phyloP scores from a whole-genome alignment of 2,888 invertebrate species.

The Conomelus anceps region DNA sequence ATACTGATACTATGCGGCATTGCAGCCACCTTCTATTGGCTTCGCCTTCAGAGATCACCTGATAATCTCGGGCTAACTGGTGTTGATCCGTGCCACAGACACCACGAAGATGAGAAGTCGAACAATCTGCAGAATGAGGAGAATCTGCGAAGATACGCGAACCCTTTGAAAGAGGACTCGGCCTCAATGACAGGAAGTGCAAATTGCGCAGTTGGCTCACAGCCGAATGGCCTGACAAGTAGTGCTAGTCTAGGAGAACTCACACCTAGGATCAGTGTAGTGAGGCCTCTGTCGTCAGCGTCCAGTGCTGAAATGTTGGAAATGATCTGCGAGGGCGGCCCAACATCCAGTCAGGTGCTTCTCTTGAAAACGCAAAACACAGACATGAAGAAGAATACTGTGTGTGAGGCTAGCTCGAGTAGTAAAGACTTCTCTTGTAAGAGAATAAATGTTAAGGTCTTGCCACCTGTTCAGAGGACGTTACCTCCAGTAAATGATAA shows the following conservation, averaged over 20 bases:
- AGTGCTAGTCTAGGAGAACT: constrained; percentile 33
- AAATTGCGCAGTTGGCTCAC: constrained; percentile 24
- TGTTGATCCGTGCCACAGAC: constrained; percentile 28
- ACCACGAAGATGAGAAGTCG: constrained; percentile 76
- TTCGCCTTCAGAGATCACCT: constrained; percentile 44
- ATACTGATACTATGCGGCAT: constrained; percentile 44
- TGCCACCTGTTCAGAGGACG: constrained; percentile 32
- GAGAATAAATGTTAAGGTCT: constrained; percentile 51
- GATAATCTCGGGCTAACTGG: constrained; percentile 43
- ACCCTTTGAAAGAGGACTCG: constrained; percentile 59
- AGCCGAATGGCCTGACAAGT: constrained; percentile 19
- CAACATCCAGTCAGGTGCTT: constrained; percentile 51
- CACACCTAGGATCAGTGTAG: constrained; percentile 42
- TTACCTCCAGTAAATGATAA: constrained; percentile 26
- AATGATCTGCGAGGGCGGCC: constrained; percentile 51
- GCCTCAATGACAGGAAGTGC: constrained; percentile 36
- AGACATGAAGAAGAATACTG: constrained; percentile 58
- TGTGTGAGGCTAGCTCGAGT: constrained; percentile 52
- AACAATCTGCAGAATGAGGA: constrained; percentile 89
- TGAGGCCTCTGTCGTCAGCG: constrained; percentile 44
- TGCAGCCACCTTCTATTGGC: constrained; percentile 50
- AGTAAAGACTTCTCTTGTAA: constrained; percentile 68
- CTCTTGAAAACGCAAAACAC: constrained; percentile 79
- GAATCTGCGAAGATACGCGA: constrained; percentile 74
- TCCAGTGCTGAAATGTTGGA: constrained; percentile 55